A percentile compares a stretch with the other conserved stretches of the same genome.
phyloP scores from a whole-genome alignment of 2,888 invertebrate species.

The Mimachlamys varia region DNA sequence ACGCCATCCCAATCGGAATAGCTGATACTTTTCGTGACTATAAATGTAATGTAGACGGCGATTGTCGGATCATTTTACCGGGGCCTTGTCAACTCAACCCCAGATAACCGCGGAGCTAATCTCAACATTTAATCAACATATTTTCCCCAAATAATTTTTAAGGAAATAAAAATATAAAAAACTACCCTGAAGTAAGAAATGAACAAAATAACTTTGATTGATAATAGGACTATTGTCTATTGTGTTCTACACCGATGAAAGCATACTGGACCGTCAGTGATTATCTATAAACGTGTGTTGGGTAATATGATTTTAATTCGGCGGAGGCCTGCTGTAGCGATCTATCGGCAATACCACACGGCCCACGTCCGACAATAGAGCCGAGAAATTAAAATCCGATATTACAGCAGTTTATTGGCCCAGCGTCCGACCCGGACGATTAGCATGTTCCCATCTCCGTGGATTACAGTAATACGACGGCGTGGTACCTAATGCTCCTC shows the following conservation, averaged over 20 bases:
- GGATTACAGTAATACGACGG: background rate
- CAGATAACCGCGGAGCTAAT: background rate
- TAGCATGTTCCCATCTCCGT: background rate
- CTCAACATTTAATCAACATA: background rate
- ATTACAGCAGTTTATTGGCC: background rate
- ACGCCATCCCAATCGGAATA: background rate
- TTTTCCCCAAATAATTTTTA: background rate
- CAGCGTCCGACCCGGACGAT: background rate
- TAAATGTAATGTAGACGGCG: background rate
- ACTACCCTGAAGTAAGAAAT: background rate
- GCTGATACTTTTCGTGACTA: background rate
- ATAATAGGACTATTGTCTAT: background rate
- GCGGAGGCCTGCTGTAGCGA: background rate
- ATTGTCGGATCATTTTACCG: background rate
- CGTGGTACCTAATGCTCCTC: background rate
- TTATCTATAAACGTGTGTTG: background rate
- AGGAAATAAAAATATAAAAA: background rate
- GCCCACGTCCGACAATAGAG: background rate
- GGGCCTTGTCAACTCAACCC: background rate
- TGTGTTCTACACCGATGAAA: background rate
- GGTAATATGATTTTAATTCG: constrained; percentile 16
- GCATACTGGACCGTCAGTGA: background rate
- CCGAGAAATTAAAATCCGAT: background rate
- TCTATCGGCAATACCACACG: background rate
- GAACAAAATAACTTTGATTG: background rate